Conservation (phyloP, 2,797 vertebrate genomes). For the Cyprinella venusta region DNA sequence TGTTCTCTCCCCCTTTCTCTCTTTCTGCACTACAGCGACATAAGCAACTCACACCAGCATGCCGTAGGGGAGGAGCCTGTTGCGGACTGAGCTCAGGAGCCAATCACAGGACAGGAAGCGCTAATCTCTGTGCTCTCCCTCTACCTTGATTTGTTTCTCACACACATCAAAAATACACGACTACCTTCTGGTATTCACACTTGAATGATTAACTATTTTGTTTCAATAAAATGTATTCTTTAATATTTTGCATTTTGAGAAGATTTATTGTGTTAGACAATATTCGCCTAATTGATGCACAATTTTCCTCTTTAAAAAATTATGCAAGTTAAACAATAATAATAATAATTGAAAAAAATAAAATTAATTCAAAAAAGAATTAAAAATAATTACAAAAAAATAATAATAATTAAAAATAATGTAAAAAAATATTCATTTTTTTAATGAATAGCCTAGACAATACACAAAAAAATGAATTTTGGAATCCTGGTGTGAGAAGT, state of each 20-base stretch:
- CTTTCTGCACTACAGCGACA: constrained; percentile 51
- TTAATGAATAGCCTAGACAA: too few relatives aligned
- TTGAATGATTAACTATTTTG: neutral
- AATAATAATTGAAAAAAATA: too few relatives aligned
- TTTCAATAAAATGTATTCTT: neutral
- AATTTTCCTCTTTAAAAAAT: too few relatives aligned
- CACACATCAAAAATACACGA: neutral
- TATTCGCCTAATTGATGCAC: neutral
- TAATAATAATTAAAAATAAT: too few relatives aligned
- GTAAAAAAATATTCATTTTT: too few relatives aligned
- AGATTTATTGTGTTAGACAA: neutral
- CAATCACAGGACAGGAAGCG: constrained; percentile 48
- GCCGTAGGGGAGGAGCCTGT: constrained; percentile 51
- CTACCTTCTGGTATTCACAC: neutral
- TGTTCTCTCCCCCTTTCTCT: constrained; percentile 16
- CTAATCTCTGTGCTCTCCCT: constrained; percentile 43
- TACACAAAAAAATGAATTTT: too few relatives aligned
- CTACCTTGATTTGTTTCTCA: constrained; percentile 38
- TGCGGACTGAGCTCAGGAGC: constrained; percentile 12
- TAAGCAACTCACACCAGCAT: constrained; percentile 52
- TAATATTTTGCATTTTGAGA: neutral
- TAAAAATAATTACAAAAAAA: too few relatives aligned
- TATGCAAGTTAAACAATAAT: too few relatives aligned
- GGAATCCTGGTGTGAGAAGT: too few relatives aligned
- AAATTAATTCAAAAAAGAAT: too few relatives aligned